A percentile compares a stretch with the other conserved stretches of the same genome.
Evolutionary conservation across 2,113 vertebrate species (phyloP).

Genomic region (Sciurus niger): DNA sequence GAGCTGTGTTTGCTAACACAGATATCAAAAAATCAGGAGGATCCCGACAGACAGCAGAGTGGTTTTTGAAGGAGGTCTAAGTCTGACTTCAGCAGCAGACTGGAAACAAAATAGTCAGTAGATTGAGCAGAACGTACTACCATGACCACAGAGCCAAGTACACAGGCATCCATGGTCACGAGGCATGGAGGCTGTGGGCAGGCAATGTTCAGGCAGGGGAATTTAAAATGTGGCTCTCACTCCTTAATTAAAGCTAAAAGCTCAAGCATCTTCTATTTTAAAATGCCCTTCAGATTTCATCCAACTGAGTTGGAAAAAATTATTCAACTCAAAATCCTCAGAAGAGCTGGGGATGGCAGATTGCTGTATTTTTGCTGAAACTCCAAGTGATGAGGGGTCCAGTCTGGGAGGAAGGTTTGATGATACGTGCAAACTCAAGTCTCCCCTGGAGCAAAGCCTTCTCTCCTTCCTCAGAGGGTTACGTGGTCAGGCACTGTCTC

Average conservation of each 20-base stretch:
- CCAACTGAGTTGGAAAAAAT: slow-evolving; percentile 21
- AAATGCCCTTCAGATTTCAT: slow-evolving; percentile 7
- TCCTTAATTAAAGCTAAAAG: slow-evolving; percentile 10
- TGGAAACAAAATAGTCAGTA: not conserved
- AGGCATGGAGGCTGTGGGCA: not conserved
- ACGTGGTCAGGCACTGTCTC: not conserved
- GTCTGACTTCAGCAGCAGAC: not conserved
- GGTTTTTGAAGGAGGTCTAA: not conserved
- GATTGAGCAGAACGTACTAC: not conserved
- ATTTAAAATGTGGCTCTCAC: not conserved
- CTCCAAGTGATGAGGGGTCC: not conserved
- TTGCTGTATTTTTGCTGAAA: not conserved
- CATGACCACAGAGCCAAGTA: rapidly evolving
- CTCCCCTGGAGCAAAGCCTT: not conserved
- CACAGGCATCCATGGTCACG: not conserved
- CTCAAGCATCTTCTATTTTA: not conserved
- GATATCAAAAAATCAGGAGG: not conserved
- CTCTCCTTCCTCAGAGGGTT: not conserved
- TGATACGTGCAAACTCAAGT: not conserved
- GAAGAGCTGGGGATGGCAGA: not conserved
- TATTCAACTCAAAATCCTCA: not conserved
- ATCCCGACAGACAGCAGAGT: not conserved
- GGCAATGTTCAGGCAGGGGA: not conserved
- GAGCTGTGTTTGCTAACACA: not conserved
- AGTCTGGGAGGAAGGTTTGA: not conserved